Base-by-base conservation (phyloP, 2,113 vertebrate species). In the Anoura caudifer region DNA sequence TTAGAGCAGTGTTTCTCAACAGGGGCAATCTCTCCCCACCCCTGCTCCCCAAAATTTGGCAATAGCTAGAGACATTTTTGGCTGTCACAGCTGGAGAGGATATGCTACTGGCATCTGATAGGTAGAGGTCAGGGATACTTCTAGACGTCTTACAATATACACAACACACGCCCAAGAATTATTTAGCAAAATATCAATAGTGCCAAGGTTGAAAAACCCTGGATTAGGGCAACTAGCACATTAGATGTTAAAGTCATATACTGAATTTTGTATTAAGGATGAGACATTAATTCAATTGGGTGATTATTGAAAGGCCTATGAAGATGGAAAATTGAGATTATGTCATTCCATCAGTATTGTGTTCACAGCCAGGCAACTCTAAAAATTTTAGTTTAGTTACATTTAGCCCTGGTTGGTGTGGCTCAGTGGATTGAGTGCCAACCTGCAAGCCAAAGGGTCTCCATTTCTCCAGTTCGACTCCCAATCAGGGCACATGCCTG, bases 1-100 rank as follows among this genome's bases (percentile, higher is more conserved):
- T 90, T 84, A 96, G 41, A 90, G 63, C 73, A 96, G 4, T 92
- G 52, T 17, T 81, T 93, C 77, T 95, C 50, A 88, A 36, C 15
- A 89, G 15, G 14, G 7, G 5, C 24, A 85, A 2, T 14, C 50
- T 20, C 36, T 52, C 54, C 8, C 28, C 50, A 15, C 3, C 16
- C 59, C 15, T 8, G 17, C 15, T 13, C 24, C 72, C 16, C 54
- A 26, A 90, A 90, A 94, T 65, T 80, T 73, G 69, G 9, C 69
- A 56, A 1, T 81, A 16, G 77, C 56, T 84, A 24, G 54, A 81
- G 24, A 81, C 79, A 50, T 79, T 93, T 90, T 87, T 87, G 22
- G 43, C 80, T 94, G 36, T 75, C 41, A 70, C 10, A 76, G n/a
- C 47, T 88, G 15, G 59, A 96, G 22, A 47, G 20, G 20, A 12